Evolutionary conservation across 2,888 invertebrate genomes (phyloP).

Genomic region (Herminia tarsipennalis): DNA sequence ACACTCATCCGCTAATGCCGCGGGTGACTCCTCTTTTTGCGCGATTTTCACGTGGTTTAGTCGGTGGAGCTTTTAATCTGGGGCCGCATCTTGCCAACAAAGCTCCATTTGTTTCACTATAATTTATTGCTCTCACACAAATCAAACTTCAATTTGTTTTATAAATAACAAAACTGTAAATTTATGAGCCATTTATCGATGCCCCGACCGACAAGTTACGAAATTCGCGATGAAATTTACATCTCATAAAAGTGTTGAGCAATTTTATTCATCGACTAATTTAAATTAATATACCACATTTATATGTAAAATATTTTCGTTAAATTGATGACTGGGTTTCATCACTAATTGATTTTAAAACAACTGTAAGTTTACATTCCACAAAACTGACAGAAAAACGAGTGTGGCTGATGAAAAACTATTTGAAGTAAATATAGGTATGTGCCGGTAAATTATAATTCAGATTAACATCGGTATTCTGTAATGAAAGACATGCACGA

Average conservation of each 20-base stretch:
- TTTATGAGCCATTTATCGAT: constrained; percentile 22
- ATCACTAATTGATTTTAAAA: constrained; percentile 36
- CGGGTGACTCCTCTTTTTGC: constrained; percentile 85
- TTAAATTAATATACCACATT: constrained; percentile 36
- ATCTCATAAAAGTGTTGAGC: constrained; percentile 26
- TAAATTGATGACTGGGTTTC: constrained; percentile 33
- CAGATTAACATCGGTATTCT: constrained; percentile 11
- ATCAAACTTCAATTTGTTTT: constrained; percentile 22
- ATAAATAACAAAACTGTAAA: too few species aligned
- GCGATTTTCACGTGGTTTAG: constrained; percentile 85
- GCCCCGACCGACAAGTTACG: constrained; percentile 17
- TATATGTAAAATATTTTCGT: constrained; percentile 26
- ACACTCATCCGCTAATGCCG: constrained; percentile 86
- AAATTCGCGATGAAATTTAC: constrained; percentile 28
- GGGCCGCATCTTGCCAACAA: constrained; percentile 75
- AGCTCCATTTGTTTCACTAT: constrained; percentile 70
- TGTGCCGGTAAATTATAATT: constrained; percentile 22
- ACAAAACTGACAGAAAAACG: constrained; percentile 14
- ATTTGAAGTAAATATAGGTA: constrained; percentile 27
- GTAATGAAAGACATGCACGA: constrained; percentile 8
- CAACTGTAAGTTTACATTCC: constrained; percentile 25
- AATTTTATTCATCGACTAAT: constrained; percentile 26
- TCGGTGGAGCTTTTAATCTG: constrained; percentile 83
- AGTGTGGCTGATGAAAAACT: constrained; percentile 6
- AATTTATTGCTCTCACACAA: constrained; percentile 35